phyloP scores from a whole-genome alignment of 2,888 invertebrate genomes.

The Acholoe squamosa region DNA sequence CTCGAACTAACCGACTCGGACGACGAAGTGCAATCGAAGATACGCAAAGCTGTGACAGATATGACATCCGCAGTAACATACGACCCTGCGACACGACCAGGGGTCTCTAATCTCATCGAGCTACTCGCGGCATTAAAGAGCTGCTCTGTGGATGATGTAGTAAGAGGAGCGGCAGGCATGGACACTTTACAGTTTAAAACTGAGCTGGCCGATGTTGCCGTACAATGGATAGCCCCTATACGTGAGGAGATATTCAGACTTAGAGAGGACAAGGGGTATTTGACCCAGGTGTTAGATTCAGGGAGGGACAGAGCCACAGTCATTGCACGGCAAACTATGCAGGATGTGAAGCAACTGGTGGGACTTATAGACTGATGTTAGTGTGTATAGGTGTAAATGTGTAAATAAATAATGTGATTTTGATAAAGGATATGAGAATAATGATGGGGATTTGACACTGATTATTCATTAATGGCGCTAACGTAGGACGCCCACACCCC shows the following conservation, averaged over 20 bases:
- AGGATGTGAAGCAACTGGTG: slow-evolving; percentile 84
- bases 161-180: slow-evolving; percentile 87
- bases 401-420: not conserved
- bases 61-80: slow-evolving; percentile 91
- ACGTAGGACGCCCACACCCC: too few species aligned
- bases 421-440: too few species aligned
- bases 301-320: slow-evolving; percentile 88
- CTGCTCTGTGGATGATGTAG: slow-evolving; percentile 88
- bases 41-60: slow-evolving; percentile 96
- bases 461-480: too few species aligned
- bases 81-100: slow-evolving; percentile 91
- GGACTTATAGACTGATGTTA: not conserved
- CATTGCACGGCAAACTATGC: slow-evolving; percentile 87
- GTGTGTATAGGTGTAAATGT: not conserved
- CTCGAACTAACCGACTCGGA: slow-evolving; percentile 91
- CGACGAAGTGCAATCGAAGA: slow-evolving; percentile 88
- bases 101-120: slow-evolving; percentile 93
- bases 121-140: slow-evolving; percentile 91
- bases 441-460: too few species aligned
- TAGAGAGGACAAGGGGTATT: slow-evolving; percentile 86
- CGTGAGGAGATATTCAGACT: slow-evolving; percentile 86
- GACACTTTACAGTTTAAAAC: slow-evolving; percentile 92
- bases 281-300: slow-evolving; percentile 86
- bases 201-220: slow-evolving; percentile 89
- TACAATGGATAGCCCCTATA: slow-evolving; percentile 89